Conservation (phyloP, 2,113 vertebrate genomes). For the Sinocyclocheilus anophthalmus region DNA sequence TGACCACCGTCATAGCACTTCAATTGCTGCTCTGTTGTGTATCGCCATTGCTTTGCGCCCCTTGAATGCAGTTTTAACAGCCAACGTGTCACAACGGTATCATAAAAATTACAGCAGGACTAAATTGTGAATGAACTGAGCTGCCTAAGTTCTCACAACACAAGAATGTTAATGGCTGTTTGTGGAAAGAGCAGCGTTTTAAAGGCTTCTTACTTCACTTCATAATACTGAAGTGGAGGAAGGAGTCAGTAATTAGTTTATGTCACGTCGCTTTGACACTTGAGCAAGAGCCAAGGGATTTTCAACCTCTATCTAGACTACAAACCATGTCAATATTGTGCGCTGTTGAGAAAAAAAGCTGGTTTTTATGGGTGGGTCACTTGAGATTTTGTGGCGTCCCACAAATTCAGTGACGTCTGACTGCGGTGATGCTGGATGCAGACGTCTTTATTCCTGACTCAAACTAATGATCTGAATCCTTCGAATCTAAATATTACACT, state of each 20-base stretch:
- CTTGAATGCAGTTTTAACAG: neutral
- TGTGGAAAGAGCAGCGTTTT: constrained; percentile 12
- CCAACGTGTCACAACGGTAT: neutral
- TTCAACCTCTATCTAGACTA: neutral
- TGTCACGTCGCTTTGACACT: neutral
- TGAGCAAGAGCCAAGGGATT: neutral
- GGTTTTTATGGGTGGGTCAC: neutral
- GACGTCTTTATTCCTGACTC: neutral
- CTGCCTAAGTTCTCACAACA: constrained; percentile 25
- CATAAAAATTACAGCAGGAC: constrained; percentile 2
- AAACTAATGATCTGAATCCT: neutral
- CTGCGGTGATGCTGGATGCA: neutral
- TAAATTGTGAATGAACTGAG: constrained; percentile 26
- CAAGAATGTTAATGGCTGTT: constrained; percentile 30
- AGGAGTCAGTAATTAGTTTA: neutral
- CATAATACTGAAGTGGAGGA: neutral
- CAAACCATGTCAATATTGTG: neutral
- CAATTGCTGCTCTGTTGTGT: neutral
- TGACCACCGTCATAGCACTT: neutral
- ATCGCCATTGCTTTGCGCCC: neutral
- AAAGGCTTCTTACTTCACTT: neutral
- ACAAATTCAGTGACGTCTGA: constrained; percentile 4
- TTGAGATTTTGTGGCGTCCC: constrained; percentile 12
- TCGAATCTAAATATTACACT: neutral
- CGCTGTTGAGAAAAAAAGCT: neutral